Evolutionary conservation across 2,888 invertebrate genomes (phyloP).

Genomic region (Parnassius mnemosyne): DNA sequence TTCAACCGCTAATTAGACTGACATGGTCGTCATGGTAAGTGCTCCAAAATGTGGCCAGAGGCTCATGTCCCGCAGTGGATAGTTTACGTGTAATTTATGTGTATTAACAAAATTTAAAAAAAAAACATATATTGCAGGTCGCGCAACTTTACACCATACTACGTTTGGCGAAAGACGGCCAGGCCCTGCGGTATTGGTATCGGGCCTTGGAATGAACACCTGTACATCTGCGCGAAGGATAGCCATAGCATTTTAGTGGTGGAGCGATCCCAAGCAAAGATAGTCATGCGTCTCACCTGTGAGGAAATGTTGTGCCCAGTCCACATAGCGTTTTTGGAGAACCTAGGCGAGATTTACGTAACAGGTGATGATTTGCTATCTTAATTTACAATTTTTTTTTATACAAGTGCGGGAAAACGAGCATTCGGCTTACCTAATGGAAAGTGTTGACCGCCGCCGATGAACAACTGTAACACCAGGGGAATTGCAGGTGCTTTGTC

Average conservation of each 20-base stretch:
- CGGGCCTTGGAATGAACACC: conserved; percentile 81
- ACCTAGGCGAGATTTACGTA: conserved; percentile 80
- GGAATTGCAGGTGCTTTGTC: no score
- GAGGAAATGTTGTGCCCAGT: conserved; percentile 83
- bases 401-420: no score
- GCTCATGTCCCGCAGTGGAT: no score
- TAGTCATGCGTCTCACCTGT: conserved; percentile 73
- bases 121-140: conserved; percentile 50
- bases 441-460: no score
- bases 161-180: conserved; percentile 78
- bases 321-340: conserved; percentile 81
- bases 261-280: conserved; percentile 70
- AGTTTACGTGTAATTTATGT: no score
- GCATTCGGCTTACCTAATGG: no score
- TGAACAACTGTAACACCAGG: no score
- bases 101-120: no score
- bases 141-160: conserved; percentile 76
- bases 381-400: no score
- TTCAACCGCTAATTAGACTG: no score
- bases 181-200: conserved; percentile 85
- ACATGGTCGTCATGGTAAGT: no score
- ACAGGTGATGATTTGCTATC: conserved; percentile 59
- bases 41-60: no score
- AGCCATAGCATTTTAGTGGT: conserved; percentile 80
- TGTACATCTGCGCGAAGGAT: conserved; percentile 84